phyloP scores from a whole-genome alignment of 2,888 invertebrate species.

The Nemurella pictetii region DNA sequence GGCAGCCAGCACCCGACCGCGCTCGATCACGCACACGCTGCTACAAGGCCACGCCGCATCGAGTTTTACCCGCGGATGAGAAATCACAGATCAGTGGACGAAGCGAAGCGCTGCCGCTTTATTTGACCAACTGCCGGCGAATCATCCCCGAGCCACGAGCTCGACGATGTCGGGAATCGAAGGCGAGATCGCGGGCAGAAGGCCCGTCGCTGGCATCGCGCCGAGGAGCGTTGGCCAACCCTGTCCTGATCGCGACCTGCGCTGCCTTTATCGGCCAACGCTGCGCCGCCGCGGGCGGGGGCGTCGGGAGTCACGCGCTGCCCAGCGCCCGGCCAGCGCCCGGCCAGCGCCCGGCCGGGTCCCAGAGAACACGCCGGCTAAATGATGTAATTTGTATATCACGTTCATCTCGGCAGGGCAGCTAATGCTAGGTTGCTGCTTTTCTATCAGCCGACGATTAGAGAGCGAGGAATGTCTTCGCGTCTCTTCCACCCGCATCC shows the following conservation, averaged over 20 bases:
- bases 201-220: neutral
- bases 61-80: too few relatives aligned
- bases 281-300: slow-evolving; percentile 27
- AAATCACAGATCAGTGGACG: too few relatives aligned
- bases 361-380: neutral
- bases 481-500: neutral
- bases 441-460: neutral
- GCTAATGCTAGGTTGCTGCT: slow-evolving; percentile 12
- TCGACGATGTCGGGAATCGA: too few relatives aligned
- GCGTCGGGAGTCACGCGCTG: slow-evolving; percentile 28
- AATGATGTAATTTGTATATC: slow-evolving; percentile 38
- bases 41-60: too few relatives aligned
- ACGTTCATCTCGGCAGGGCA: slow-evolving; percentile 1
- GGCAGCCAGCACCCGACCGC: too few relatives aligned
- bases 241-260: neutral
- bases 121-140: too few relatives aligned
- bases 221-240: neutral
- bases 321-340: slow-evolving; percentile 1
- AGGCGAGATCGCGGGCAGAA: too few relatives aligned
- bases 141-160: too few relatives aligned
- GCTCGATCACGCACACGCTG: too few relatives aligned
- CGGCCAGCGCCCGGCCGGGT: neutral
- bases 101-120: too few relatives aligned
- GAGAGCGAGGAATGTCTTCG: neutral
- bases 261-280: neutral